phyloP scores from a whole-genome alignment of 2,797 vertebrate species.

The Holocentrus rufus region DNA sequence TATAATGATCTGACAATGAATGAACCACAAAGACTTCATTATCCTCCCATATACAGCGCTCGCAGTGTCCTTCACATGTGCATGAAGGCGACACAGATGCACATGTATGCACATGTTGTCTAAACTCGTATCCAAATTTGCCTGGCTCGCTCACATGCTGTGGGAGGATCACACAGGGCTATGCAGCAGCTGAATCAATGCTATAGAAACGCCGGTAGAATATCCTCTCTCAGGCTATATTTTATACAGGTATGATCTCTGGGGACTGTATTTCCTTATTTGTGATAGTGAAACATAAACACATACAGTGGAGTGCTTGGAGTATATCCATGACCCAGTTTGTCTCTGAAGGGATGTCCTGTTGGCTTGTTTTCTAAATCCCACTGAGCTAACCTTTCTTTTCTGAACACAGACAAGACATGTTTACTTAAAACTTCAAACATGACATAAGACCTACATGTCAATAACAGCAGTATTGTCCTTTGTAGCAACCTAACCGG shows the following conservation, averaged over 20 bases:
- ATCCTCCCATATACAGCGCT: neutral
- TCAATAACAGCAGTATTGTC: constrained; percentile 10
- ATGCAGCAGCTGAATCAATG: neutral
- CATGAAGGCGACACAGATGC: neutral
- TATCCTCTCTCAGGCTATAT: neutral
- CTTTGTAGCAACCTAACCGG: neutral
- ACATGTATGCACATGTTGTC: neutral
- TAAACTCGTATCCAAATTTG: neutral
- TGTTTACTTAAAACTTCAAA: constrained; percentile 18
- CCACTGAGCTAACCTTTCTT: neutral
- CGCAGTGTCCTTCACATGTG: neutral
- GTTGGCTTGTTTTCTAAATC: constrained; percentile 3
- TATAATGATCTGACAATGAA: constrained; percentile 19
- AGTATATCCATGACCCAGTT: neutral
- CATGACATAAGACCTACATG: constrained; percentile 23
- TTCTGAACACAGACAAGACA: neutral
- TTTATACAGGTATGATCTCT: neutral
- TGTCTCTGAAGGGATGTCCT: neutral
- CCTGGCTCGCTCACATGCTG: neutral
- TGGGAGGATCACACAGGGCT: neutral
- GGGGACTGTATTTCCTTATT: neutral
- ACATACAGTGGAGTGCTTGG: neutral
- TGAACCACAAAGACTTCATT: neutral
- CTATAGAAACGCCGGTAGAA: neutral
- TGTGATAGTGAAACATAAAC: neutral